Base-by-base conservation (phyloP, 2,797 vertebrate genomes). In the Taeniopygia guttata region DNA sequence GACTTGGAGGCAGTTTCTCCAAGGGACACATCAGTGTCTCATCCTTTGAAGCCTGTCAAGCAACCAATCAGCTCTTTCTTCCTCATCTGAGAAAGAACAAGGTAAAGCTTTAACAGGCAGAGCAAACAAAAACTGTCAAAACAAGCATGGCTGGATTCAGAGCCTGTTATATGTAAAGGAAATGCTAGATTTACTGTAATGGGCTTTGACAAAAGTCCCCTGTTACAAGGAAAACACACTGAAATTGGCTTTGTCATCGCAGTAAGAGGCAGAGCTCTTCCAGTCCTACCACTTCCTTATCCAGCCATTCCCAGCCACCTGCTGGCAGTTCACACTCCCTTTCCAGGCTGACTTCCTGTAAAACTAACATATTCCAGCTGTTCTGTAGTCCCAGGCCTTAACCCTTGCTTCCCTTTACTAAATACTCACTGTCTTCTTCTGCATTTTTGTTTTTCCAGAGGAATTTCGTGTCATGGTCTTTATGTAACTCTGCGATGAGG, bases 291-390 rank as follows among this genome's bases (percentile, higher is more conserved):
- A 62, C 30, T 23, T 63, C 69, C 16, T 68, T 90, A 72, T 60
- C 62, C 87, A 85, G 76, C 82, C 84, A 62, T 92, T 92, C 96
- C 84, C 95, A 96, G 73, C 60, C 94, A 95, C 96, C 94, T 96
- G 93, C 93, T 96, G 93, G 90, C 75, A 94, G 93, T 87, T 95
- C 92, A 77, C 76, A 83, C 89, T 94, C 75, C 54, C 75, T 90
- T 86, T 78, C 84, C 4, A 4, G 51, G 87, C 56, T 89, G 72
- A 63, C 64, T 95, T 94, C 92, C 87, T 62, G 67, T 58, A 84
- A 77, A 89, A 64, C 78, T 92, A 96, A 96, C 40, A 38, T 62
- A 75, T 42, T 91, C 87, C 96, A 96, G 93, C 95, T 95, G 95
- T 87, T 91, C 54, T 51, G n/a, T 9, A 20, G 58, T 40, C 58